Base-by-base conservation (phyloP, 2,888 invertebrate species). In the Cephalotes varians region DNA sequence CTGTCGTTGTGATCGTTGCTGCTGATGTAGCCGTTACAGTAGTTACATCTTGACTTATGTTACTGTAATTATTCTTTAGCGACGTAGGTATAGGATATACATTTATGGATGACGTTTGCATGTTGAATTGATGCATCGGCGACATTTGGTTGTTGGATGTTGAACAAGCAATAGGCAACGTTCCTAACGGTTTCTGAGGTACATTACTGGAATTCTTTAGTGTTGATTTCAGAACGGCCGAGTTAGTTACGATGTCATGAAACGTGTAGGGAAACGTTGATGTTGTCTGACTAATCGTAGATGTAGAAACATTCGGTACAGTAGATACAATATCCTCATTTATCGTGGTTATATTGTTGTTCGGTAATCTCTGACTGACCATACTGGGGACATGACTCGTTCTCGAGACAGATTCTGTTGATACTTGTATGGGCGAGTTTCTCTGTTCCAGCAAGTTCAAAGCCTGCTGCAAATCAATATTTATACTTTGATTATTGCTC, bases 41-140 rank as follows among this genome's bases (percentile, higher is more conserved):
- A 1, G 85, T 81, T 31, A 73, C 21, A 25, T 44, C 72, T 40
- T 74, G 77, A 15, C 64, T 65, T 15, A 83, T 44, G 44, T 76
- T 89, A 6, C 85, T 40, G 12, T 86, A 89, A 4, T 64, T 85
- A 74, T 82, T 93, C 56, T 92, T 92, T 47, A 85, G 82, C 0
- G 92, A 91, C 1, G 91, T 88, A 2, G 92, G 85, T 71, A 92
- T 88, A 6, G 93, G 91, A 47, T 92, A 93, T 51, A 93, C 90
- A 81, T 92, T 93, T 91, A 92, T 92, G 5, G 91, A 86, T 0
- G 93, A 91, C 0, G 91, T 90, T 60, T 93, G 93, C 1, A 93
- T 86, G 64, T 81, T 91, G 40, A 92, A 91, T 0, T 91, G 88
- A 0, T 90, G 80, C n/a, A 88, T 64, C 15, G 91, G 81, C 44